Conservation (phyloP, 1,140 invertebrate species). For the Ctenoplectra terminalis region DNA sequence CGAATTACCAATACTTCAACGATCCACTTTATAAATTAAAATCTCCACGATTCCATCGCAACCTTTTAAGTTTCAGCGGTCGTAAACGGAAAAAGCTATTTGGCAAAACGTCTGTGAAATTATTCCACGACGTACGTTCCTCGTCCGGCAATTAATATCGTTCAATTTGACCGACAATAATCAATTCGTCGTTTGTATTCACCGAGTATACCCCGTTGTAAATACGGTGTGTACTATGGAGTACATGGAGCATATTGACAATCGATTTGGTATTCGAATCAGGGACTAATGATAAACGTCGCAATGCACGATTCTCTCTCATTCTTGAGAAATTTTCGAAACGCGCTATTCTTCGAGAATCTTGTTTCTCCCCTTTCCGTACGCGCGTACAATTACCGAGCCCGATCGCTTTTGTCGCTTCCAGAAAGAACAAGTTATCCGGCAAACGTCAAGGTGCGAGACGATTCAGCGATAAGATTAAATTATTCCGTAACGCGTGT, state of each 20-base stretch:
- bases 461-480: conserved; percentile 8
- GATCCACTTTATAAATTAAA: neutral
- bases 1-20: neutral
- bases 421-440: neutral
- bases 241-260: conserved; percentile 20
- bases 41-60: neutral
- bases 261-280: conserved; percentile 56
- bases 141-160: conserved; percentile 18
- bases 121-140: neutral
- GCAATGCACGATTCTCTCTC: conserved; percentile 8
- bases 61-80: neutral
- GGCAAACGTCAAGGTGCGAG: neutral
- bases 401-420: neutral
- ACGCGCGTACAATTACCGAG: neutral
- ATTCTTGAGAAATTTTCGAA: neutral
- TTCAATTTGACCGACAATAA: conserved; percentile 13
- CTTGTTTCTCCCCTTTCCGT: neutral
- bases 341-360: neutral
- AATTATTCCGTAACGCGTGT: neutral
- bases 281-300: conserved; percentile 39
- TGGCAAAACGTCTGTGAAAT: neutral
- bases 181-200: conserved; percentile 41
- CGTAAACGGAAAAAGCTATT: neutral
- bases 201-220: conserved; percentile 13
- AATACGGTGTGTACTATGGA: conserved; percentile 23